A percentile compares a stretch with the other conserved stretches of the same genome.
Evolutionary conservation across 2,113 vertebrate species (phyloP).

Genomic region (Nerophis lumbriciformis): DNA sequence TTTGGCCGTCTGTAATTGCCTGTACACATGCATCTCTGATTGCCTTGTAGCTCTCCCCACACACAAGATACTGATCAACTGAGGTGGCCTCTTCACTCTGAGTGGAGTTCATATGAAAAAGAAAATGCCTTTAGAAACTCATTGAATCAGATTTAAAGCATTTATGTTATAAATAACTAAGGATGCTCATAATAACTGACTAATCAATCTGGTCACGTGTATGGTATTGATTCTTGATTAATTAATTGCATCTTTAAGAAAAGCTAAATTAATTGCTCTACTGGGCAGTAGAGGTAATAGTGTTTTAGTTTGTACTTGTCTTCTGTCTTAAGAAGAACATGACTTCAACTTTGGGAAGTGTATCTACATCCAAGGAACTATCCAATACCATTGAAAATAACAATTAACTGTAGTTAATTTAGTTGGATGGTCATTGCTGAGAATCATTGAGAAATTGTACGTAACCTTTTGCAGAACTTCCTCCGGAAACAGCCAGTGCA

Average conservation of each 20-base stretch:
- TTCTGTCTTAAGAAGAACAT: too few relatives aligned
- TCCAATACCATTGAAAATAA: background rate
- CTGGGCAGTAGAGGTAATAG: too few relatives aligned
- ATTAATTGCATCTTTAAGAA: too few relatives aligned
- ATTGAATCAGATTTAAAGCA: too few relatives aligned
- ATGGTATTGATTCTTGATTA: too few relatives aligned
- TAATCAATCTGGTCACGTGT: too few relatives aligned
- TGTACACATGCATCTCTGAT: constrained; percentile 77
- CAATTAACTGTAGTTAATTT: background rate
- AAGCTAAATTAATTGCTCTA: too few relatives aligned
- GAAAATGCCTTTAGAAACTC: background rate
- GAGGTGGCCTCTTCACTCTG: constrained; percentile 54
- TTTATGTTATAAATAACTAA: background rate
- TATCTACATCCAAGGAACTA: too few relatives aligned
- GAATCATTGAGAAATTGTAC: background rate
- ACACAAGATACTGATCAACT: constrained; percentile 81
- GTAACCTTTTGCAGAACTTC: constrained; percentile 75
- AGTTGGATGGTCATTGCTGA: background rate
- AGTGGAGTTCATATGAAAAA: background rate
- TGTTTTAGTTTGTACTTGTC: too few relatives aligned
- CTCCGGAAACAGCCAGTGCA: constrained; percentile 82
- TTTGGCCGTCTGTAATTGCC: constrained; percentile 66
- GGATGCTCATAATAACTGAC: background rate
- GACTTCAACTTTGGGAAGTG: too few relatives aligned
- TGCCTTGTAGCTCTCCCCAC: constrained; percentile 73